Percentiles rank a stretch among this genome's conserved stretches.
Evolutionary conservation across 2,888 invertebrate species (phyloP).

Genomic region (Drosophila phalerata): DNA sequence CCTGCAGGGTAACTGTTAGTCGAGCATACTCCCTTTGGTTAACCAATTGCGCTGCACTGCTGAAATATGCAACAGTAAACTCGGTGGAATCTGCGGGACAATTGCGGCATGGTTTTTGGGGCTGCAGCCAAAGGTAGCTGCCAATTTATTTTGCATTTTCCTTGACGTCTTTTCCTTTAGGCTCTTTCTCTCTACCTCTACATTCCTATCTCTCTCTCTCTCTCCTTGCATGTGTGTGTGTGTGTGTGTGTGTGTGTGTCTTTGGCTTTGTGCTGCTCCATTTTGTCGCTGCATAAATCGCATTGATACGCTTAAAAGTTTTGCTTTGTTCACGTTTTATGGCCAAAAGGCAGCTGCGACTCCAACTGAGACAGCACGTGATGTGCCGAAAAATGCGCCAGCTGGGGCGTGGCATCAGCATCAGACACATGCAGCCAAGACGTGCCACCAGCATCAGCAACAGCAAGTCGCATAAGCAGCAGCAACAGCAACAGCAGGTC

Average conservation of each 20-base stretch:
- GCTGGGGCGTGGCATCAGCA: conserved; percentile 57
- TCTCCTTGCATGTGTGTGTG: conserved; percentile 32
- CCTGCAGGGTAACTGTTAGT: neutral
- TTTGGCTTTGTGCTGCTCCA: conserved; percentile 43
- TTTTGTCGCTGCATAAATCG: conserved; percentile 77
- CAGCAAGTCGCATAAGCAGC: conserved; percentile 13
- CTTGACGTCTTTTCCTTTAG: conserved; percentile 34
- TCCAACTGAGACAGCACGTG: conserved; percentile 52
- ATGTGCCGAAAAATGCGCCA: conserved; percentile 62
- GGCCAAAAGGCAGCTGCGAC: conserved; percentile 53
- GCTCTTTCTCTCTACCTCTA: neutral
- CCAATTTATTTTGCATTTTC: conserved; percentile 77
- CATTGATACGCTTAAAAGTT: conserved; percentile 72
- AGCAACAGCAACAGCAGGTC: conserved; percentile 6
- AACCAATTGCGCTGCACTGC: conserved; percentile 28
- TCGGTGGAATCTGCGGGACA: conserved; percentile 33
- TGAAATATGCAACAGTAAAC: conserved; percentile 65
- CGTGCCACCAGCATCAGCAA: conserved; percentile 41
- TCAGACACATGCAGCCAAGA: conserved; percentile 62
- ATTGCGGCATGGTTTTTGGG: conserved; percentile 24
- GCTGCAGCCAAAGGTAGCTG: conserved; percentile 71
- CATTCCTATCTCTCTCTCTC: neutral
- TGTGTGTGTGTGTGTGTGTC: conserved; percentile 9
- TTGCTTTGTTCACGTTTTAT: conserved; percentile 66
- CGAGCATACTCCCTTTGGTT: neutral